Base-by-base conservation (phyloP, 2,113 vertebrate species). In the Arvicanthis niloticus region DNA sequence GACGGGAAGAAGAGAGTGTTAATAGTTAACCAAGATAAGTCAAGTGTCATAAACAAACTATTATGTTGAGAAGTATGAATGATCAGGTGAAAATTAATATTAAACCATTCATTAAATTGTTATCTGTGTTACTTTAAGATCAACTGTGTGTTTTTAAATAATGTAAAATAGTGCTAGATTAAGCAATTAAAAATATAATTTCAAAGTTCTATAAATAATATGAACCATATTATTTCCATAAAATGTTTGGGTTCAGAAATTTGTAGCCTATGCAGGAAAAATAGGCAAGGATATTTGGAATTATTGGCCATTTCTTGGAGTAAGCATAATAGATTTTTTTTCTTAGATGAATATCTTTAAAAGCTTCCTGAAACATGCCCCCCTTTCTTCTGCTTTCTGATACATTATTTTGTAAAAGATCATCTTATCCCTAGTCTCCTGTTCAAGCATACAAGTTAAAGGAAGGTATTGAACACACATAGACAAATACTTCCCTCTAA, bases 121-220 rank as follows among this genome's bases (percentile, higher is more conserved):
- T 68, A 40, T 78, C 40, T 93, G n/a, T 40, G 17, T 76, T 92
- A 86, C 72, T 96, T 89, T 58, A 84, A 91, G 48, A 77, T 91
- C 60, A 91, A 0, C 31, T 95, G 9, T 93, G 93, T 96, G 75
- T 91, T 97, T 93, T 12, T 91, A 53, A 96, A 62, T 84, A 84
- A 58, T 26, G 9, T 9, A 68, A 88, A 96, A 91, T 77, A 89
- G 62, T n/a, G 53, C 67, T 85, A 17, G 45, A 91, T 21, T 81
- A 19, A 91, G 70, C 60, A 80, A 80, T 53, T 75, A 77, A 93
- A 81, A 94, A 42, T 67, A 0, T 80, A 76, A 93, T 68, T 58
- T 22, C 29, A 72, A 3, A 45, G 80, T 80, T 94, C 62, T 51
- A 51, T 67, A 34, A 13, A 68, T 31, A 68, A 22, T 86, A 22